Conservation (phyloP, 2,888 invertebrate species). For the Mechanitis messenoides region DNA sequence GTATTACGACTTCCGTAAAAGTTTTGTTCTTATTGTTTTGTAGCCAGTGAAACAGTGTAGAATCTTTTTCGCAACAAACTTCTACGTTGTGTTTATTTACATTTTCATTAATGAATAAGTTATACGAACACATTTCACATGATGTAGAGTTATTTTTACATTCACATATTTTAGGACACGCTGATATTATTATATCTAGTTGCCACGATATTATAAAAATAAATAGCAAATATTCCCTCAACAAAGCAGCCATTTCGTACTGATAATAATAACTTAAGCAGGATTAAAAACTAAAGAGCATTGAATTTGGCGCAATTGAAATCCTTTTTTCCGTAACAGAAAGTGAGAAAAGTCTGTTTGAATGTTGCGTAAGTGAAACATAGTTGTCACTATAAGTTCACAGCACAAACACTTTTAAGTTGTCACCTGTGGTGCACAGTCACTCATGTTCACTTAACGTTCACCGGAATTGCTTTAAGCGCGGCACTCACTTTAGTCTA, state of each 20-base stretch:
- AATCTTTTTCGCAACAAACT: constrained; percentile 54
- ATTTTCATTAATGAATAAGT: constrained; percentile 54
- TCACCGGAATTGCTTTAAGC: constrained; percentile 29
- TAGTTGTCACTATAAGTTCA: constrained; percentile 49
- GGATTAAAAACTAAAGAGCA: constrained; percentile 60
- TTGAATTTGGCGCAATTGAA: constrained; percentile 47
- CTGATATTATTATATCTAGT: constrained; percentile 50
- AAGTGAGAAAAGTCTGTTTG: constrained; percentile 43
- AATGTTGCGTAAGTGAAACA: constrained; percentile 48
- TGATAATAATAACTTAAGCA: constrained; percentile 42
- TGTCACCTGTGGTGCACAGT: constrained; percentile 40
- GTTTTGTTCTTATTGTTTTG: constrained; percentile 54
- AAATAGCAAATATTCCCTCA: constrained; percentile 54
- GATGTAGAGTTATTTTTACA: constrained; percentile 45
- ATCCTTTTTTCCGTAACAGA: constrained; percentile 38
- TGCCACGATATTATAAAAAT: constrained; percentile 58
- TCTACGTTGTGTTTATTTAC: constrained; percentile 42
- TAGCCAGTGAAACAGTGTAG: constrained; percentile 39
- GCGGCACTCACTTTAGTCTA: constrained; percentile 4
- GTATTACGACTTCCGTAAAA: constrained; percentile 46
- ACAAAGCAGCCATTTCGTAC: constrained; percentile 59
- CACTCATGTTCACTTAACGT: constrained; percentile 46
- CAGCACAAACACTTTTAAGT: constrained; percentile 54
- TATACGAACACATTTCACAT: constrained; percentile 58
- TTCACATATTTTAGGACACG: constrained; percentile 51